phyloP scores from a whole-genome alignment of 2,113 vertebrate genomes.

The Glaucomys volans region DNA sequence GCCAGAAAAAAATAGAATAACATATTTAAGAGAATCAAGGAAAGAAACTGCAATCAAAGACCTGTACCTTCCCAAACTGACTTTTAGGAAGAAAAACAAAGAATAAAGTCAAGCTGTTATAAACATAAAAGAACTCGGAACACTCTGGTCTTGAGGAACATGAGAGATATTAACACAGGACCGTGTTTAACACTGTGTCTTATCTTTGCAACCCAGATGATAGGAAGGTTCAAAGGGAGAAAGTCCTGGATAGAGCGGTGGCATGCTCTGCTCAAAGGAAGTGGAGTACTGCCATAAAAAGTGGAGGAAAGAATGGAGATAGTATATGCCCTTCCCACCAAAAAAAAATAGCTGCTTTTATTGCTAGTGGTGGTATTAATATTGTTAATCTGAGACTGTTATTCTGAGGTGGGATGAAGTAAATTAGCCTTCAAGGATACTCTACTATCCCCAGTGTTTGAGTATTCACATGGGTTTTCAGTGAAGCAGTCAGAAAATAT shows the following conservation, averaged over 20 bases:
- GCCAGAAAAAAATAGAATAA: neutral
- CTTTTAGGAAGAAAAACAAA: neutral
- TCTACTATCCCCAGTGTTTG: neutral
- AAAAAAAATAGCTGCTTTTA: neutral
- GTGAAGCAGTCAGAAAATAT: neutral
- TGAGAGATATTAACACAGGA: neutral
- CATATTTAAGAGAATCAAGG: neutral
- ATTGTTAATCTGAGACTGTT: neutral
- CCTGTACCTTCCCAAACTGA: neutral
- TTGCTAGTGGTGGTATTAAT: neutral
- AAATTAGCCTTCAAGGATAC: neutral
- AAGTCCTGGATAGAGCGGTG: neutral
- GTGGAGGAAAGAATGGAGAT: neutral
- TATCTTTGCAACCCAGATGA: neutral
- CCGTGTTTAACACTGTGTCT: neutral
- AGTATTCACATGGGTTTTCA: neutral
- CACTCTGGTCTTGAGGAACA: neutral
- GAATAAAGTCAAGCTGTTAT: neutral
- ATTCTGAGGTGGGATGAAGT: neutral
- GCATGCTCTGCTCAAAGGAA: neutral
- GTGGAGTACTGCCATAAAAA: neutral
- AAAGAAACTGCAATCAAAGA: slow-evolving; percentile 13
- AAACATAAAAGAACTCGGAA: neutral
- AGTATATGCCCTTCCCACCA: neutral
- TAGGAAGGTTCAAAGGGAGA: neutral